Evolutionary conservation across 2,113 vertebrate genomes (phyloP), one percentile per base, ranked within the genome.

Genomic region (Atrichornis clamosus): DNA sequence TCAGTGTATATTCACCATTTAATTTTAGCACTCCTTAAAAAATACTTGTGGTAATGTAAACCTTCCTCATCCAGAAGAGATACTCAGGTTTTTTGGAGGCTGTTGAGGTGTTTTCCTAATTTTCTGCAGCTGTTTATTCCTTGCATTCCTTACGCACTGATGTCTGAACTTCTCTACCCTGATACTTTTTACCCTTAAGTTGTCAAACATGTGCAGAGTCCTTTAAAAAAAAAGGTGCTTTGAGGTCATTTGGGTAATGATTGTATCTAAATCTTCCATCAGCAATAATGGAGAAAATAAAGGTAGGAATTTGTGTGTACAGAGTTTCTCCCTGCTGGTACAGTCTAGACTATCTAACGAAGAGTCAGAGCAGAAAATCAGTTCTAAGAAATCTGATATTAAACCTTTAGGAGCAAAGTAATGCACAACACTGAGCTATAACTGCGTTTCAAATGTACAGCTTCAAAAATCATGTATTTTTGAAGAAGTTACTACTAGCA

Each of bases 51-150:
- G 14, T 41, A 55, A 32, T 27, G 15, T n/a, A 52, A 88, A 41
- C 30, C 10, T 75, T 60, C 70, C 26, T 85, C 30, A 75, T 55
- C 35, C 44, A 49, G 70, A 60, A 60, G 10, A 88, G 24, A 20
- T 9, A 1, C 23, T 74, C 0, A 0, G 2, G 1, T 9, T 30
- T 58, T 62, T 75, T 39, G 37, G 44, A 70, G 44, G 12, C 26
- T 41, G 9, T 42, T 70, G 56, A 89, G n/a, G 39, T 47, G 55
- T 50, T 63, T 84, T 39, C 33, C 19, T 35, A 1, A 5, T 62
- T 86, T 77, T 50, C 62, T 64, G 30, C 72, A 35, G 39, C 28
- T 87, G 35, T 17, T 91, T 70, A 22, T 55, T 91, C 21, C 18
- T 79, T 86, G 44, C 27, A 18, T 83, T 76, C 75, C 67, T 67